Evolutionary conservation across 2,888 invertebrate species (phyloP), one percentile per base, ranked within the genome.

Genomic region (Theretra japonica): DNA sequence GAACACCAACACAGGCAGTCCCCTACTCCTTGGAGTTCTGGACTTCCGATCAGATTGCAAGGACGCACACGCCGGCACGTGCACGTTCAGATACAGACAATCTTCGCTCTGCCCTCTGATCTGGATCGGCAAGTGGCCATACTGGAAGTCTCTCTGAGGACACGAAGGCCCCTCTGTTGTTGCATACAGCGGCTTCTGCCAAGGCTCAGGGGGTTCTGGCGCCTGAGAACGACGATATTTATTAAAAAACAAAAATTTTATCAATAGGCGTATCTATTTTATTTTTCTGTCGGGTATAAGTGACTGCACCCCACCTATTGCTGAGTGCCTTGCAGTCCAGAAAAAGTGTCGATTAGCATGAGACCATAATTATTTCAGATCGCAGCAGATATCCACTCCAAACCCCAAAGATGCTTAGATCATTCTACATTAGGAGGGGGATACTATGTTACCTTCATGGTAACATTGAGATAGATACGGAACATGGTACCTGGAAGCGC

Each of bases 401-500:
- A 28, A 28, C 28, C 4, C 3, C 3, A 28, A 28, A 5, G 28
- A 28, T 28, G 5, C 28, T 28, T 28, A 28, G 28, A 28, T 28
- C 28, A 28, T 28, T 28, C 4, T 28, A 28, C 28, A 28, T 28
- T 28, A 28, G 3, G 28, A 28, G 28, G 3, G 28, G 2, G n/a
- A n/a, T 0, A 28, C 28, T 28, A 28, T 28, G 28, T 28, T 28
- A 5, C 28, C 5, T 5, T 28, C n/a, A n/a, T n/a, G n/a, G 28
- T 5, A 2, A 1, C 4, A 28, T 28, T 28, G 28, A 28, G 4
- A 28, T 41, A 41, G 41, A 41, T 11, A 11, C 11, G 11, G 11
- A 11, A 11, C 0, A 11, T 41, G 11, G 41, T 75, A 87, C 89
- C 88, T 85, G 78, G 69, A 91, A 79, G 17, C 79, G 73, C 58